Base-by-base conservation (phyloP, 2,797 vertebrate species). In the Amblyraja radiata region DNA sequence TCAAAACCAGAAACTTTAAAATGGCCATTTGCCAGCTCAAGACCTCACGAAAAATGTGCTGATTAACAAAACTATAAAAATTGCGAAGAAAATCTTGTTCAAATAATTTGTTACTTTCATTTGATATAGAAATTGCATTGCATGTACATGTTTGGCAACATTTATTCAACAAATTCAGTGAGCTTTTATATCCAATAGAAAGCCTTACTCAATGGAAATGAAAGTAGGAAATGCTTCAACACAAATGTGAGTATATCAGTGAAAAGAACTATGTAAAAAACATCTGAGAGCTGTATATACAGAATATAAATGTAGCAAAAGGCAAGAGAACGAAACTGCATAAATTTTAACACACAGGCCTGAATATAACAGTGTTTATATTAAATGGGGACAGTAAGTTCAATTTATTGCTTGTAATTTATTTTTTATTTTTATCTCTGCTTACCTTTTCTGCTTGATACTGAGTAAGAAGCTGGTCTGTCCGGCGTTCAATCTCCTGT, bases 391-490 rank as follows among this genome's bases (percentile, higher is more conserved):
- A 79, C 13, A 54, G 4, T 28, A 25, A 83, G 8, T 10, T 11
- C 81, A 58, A 10, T 58, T 28, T 25, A 84, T 61, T 39, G 77
- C 3, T 79, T 39, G 81, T 14, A 14, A 78, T n/a, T 13, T 61
- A 28, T 28, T n/a, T 84, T 6, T 8, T 1, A 3, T 11, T 6
- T 11, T 8, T 46, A 21, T 9, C 39, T 18, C 54, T 25, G 46
- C 77, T 8, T 18, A 99, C 98, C 98, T 98, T 98, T 95, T 98
- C 98, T 83, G 95, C 94, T 6, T 98, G 96, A 94, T 98, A 95
- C 86, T 97, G 95, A 93, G 94, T 93, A 14, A 94, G 94, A 1
- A 98, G 97, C 18, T 96, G 95, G 91, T 96, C 95, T 4, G 97
- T 93, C 93, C 98, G 97, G 93, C 96, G 96, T 63, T 98, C 97